Base-by-base conservation (phyloP, 2,797 vertebrate species). In the Thaleichthys pacificus region DNA sequence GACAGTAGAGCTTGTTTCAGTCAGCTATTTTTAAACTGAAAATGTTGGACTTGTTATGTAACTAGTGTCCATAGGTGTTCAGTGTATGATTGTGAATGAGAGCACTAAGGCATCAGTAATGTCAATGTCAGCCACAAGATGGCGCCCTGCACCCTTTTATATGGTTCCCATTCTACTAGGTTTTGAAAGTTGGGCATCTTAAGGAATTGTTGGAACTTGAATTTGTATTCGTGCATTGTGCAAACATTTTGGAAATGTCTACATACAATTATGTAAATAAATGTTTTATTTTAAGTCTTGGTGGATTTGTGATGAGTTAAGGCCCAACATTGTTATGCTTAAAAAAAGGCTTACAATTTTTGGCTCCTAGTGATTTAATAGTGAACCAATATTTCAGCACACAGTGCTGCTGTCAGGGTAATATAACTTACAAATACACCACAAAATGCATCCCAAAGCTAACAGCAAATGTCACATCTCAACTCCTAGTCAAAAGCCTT, bases 251-350 rank as follows among this genome's bases (percentile, higher is more conserved):
- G 62, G 67, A 38, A 70, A 71, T 80, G 72, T 80, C 71, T 80
- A 63, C 28, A 68, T 69, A 38, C 72, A 70, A 61, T 32, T 30
- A 61, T 77, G 79, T 74, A 66, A 80, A 84, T 82, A 80, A 84
- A 84, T 80, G 69, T 73, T 76, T 51, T 32, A 74, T 77, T 14
- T 19, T n/a, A 47, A 47, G 9, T 12, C 42, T 47, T 19, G 1
- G 3, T 56, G 51, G n/a, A n/a, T 56, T 56, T n/a, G 49, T 51
- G 19, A n/a, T 19, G 5, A 56, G 17, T 56, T n/a, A 56, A 17
- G 15, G 15, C 51, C n/a, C 51, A 47, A 47, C 12, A 8, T 14
- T 42, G 38, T 11, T 47, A 47, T 3, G 12, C 11, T 47, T 47
- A 17, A n/a, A 4, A 56, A 56, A 17, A n/a, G 15, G 19, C 19